Evolutionary conservation across 2,113 vertebrate genomes (phyloP), one percentile per base, ranked within the genome.

Genomic region (Tricholaema leucomelas): DNA sequence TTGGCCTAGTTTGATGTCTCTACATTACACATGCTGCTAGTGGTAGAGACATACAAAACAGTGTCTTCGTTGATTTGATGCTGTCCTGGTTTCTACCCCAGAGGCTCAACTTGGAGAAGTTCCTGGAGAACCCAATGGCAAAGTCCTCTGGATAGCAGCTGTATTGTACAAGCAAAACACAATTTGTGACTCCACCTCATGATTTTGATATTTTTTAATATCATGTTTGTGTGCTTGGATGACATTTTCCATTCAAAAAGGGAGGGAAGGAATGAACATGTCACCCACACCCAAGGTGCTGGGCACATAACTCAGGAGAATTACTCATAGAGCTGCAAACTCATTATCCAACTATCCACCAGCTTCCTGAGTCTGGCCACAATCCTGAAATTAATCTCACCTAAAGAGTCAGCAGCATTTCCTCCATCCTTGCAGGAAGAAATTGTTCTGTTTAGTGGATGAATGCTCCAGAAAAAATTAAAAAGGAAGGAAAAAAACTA

Each of bases 271-370:
- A 93, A 84, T 31, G 78, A 95, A 91, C 3, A 36, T 63, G 46
- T 90, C 84, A 88, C 86, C 88, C 84, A 85, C 88, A 70, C 30
- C 60, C 88, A 73, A 73, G 74, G 72, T 76, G 56, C 42, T 18
- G n/a, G 67, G 88, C 4, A 7, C 60, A 52, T 85, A 94, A 93
- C 75, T 95, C 88, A 88, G 85, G 55, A 55, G 83, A 71, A 92
- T 95, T 92, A 91, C 71, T 96, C 91, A 94, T 89, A 87, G 73
- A 89, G 56, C 52, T 65, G 4, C 87, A 93, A 66, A 75, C 71
- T 89, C 42, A 33, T 93, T 93, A 87, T 48, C 52, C 72, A 89
- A 1, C 52, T 84, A 28, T 74, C 71, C 75, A 77, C 87, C 48
- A 42, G 4, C 82, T 82, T 91, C 72, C 78, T 91, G 52, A 23